These are phyloP conservation scores for Agrilus biguttatus DNA, from an alignment of 2,888 invertebrate species.

Conservation along the genomic window DNA sequence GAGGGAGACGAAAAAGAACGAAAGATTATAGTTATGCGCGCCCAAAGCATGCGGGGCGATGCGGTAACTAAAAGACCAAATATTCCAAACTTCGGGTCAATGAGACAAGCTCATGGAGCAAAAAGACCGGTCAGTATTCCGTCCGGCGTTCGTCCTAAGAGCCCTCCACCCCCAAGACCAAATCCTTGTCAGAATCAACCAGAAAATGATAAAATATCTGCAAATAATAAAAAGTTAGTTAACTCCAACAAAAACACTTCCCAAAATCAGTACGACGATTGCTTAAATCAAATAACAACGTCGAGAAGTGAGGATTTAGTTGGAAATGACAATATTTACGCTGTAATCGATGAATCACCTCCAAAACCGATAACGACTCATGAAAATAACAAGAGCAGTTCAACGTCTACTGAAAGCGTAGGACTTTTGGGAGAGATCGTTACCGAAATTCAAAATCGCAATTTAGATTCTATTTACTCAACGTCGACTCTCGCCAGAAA, in stretches of 20 bases:
- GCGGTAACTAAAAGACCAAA: constrained; percentile 33
- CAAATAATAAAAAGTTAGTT: not conserved
- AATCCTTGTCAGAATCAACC: constrained; percentile 15
- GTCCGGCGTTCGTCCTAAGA: constrained; percentile 51
- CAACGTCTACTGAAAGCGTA: constrained; percentile 52
- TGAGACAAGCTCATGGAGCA: constrained; percentile 52
- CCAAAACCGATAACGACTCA: constrained; percentile 27
- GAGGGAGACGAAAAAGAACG: constrained; percentile 34
- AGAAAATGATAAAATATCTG: constrained; percentile 6
- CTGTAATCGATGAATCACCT: constrained; percentile 70
- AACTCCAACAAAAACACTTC: constrained; percentile 15
- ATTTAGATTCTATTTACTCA: constrained; percentile 78
- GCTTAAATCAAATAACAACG: constrained; percentile 49
- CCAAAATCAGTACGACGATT: constrained; percentile 61
- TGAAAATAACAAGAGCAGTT: constrained; percentile 29
- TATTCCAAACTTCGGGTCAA: constrained; percentile 69
- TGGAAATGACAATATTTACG: constrained; percentile 64
- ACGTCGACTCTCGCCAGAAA: constrained; percentile 55
- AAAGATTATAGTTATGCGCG: constrained; percentile 52
- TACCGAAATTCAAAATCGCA: constrained; percentile 71
- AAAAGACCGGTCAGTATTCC: constrained; percentile 65
- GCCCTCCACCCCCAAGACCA: constrained; percentile 62
- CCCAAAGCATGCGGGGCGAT: constrained; percentile 66
- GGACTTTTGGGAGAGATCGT: constrained; percentile 77
- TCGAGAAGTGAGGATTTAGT: constrained; percentile 47